A percentile compares a stretch with the other conserved stretches of the same genome.
Evolutionary conservation across 2,797 vertebrate genomes (phyloP).

Genomic region (Cephalopachus bancanus): DNA sequence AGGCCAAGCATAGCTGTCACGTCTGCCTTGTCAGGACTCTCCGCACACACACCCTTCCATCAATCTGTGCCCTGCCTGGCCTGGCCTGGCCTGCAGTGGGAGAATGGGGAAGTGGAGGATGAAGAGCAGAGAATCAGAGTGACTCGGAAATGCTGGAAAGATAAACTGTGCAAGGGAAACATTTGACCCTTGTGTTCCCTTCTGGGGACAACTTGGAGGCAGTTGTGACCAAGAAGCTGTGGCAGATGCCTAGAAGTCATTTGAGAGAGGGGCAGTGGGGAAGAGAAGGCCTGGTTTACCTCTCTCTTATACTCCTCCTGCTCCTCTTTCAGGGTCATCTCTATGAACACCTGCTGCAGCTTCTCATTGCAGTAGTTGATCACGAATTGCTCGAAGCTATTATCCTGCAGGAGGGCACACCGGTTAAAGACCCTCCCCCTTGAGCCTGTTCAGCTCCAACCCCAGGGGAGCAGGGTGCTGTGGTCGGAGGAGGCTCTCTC

Average conservation of each 20-base stretch:
- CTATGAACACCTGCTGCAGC: slow-evolving; percentile 91
- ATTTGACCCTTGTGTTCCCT: not conserved
- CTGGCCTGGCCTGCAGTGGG: slow-evolving; percentile 10
- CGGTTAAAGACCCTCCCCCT: not conserved
- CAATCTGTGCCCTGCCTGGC: not conserved
- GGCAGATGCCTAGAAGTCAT: not conserved
- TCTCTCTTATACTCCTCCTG: slow-evolving; percentile 91
- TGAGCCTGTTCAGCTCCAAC: not conserved
- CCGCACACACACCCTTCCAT: not conserved
- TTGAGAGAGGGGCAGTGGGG: fast-evolving
- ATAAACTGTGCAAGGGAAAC: not conserved
- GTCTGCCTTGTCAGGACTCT: slow-evolving; percentile 29
- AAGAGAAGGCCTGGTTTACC: slow-evolving; percentile 79
- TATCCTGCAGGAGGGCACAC: slow-evolving; percentile 80
- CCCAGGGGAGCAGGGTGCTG: not conserved
- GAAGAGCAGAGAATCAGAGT: not conserved
- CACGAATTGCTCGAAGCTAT: slow-evolving; percentile 92
- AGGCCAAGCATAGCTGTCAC: slow-evolving; percentile 61
- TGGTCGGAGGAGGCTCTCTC: slow-evolving; percentile 35
- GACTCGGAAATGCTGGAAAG: not conserved
- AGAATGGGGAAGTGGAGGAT: not conserved
- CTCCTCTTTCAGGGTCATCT: slow-evolving; percentile 91
- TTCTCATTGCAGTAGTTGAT: slow-evolving; percentile 93
- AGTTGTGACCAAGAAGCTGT: not conserved
- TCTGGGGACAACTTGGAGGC: not conserved